Evolutionary conservation across 2,113 vertebrate species (phyloP), one percentile per base, ranked within the genome.

Genomic region (Mormoops blainvillei): DNA sequence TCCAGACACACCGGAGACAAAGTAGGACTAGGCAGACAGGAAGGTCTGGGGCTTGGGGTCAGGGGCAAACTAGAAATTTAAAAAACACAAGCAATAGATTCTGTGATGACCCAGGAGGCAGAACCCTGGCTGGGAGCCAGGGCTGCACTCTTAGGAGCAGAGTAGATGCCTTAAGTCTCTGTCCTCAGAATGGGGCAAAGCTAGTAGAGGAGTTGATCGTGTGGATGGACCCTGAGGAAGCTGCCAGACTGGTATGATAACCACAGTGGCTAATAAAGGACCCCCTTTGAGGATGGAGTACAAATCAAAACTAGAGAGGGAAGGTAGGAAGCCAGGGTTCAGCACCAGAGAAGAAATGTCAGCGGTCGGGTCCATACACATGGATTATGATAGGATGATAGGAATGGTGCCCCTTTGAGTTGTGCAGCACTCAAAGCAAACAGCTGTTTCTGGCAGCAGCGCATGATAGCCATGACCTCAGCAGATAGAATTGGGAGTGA

Each of bases 381-480:
- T 1, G 38, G 28, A n/a, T 71, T 12, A 26, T 61, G 13, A 63
- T 8, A 22, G 20, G 61, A 26, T 61, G 13, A 63, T 8, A 22
- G 20, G 61, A 92, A 36, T 1, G 41, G 50, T 12, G 9, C 16
- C 36, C 38, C 41, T 22, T 12, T 38, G 87, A 86, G 38, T 41
- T 71, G n/a, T 38, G 36, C 20, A 70, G 45, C 73, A 50, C 67
- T 89, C 67, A 20, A 0, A 26, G 20, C 36, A 43, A 85, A 50
- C 11, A 70, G 56, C 45, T 26, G 31, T 19, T 5, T 58, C 14
- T 16, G 63, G 31, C 6, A 61, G 19, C 19, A 1, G 48, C 19
- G 5, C 8, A 4, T 19, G 28, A 31, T 0, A 9, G 6, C 14
- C n/a, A 11, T 3, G 28, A 38, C 4, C 8, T 4, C 67, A 33